These are phyloP conservation scores for Cantharis rustica DNA, from an alignment of 2,888 invertebrate genomes.

Conservation along the genomic window DNA sequence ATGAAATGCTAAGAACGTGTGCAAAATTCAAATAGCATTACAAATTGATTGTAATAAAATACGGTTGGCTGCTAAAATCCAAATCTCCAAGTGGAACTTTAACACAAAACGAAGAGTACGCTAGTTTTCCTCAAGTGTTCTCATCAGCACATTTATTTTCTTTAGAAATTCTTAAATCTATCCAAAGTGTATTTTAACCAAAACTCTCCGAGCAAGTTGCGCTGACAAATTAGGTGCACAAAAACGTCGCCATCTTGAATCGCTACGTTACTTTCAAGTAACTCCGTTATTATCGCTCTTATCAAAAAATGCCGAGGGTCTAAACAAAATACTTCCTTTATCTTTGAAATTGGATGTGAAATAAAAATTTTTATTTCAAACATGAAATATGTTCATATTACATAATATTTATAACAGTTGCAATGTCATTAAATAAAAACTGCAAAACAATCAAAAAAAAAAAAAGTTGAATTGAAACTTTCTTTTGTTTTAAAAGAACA, in stretches of 20 bases:
- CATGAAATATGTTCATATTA: no score
- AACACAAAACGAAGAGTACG: not conserved
- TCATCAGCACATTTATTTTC: not conserved
- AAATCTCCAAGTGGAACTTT: not conserved
- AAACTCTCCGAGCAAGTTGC: not conserved
- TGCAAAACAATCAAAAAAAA: no score
- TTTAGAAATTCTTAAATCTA: not conserved
- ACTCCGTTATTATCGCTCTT: not conserved
- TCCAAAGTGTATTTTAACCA: not conserved
- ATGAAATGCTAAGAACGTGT: not conserved
- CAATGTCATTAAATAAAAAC: no score
- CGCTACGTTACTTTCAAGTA: not conserved
- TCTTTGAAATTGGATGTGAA: not conserved
- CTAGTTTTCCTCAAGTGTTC: not conserved
- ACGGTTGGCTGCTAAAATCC: not conserved
- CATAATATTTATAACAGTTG: no score
- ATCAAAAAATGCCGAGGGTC: not conserved
- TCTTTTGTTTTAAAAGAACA: no score
- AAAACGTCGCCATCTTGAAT: not conserved
- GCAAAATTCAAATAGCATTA: not conserved
- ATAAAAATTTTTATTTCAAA: not conserved
- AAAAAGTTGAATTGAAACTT: no score
- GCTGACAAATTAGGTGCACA: not conserved
- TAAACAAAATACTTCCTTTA: not conserved
- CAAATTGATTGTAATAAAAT: not conserved